Base-by-base conservation (phyloP, 1,140 invertebrate species). In the Papilio dardanus region DNA sequence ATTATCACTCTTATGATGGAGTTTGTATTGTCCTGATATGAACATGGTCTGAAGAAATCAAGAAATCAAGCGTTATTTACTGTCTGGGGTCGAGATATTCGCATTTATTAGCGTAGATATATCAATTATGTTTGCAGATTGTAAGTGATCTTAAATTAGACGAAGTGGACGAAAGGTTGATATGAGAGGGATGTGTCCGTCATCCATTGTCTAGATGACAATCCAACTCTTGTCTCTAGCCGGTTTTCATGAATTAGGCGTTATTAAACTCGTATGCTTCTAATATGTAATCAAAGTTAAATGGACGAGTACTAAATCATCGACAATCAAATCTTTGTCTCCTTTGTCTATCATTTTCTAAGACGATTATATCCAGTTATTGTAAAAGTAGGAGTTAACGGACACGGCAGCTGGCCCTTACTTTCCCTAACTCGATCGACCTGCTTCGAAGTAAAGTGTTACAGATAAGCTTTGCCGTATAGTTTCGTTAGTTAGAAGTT, bases 371-470 rank as follows among this genome's bases (percentile, higher is more conserved):
- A n/a, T 30, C 16, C 14, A 31, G n/a, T 12, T 30, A 31, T 14
- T 35, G 16, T 19, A 33, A 35, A 19, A 66, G 65, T 67, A 67
- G 65, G 65, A n/a, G 16, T n/a, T 21, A 35, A 67, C 30, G 65
- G 65, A 67, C 7, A 5, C 33, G 30, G 62, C 65, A n/a, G 35
- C 65, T 67, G 16, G 65, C 28, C 3, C 65, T 67, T 30, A 67
- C 65, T 67, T 67, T 67, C 65, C 30, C 65, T n/a, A 35, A 31
- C 65, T 31, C 16, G 33, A n/a, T 35, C 30, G 65, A 35, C 65
- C 33, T 21, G 30, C 65, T 35, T 31, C n/a, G 58, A 12, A 14
- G 7, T 16, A 10, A 33, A 35, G 65, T 21, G 30, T 16, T 30
- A 35, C 65, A 35, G 65, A 31, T 62, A 62, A 28, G 3, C 2